A percentile compares a stretch with the other conserved stretches of the same genome.
Evolutionary conservation across 2,797 vertebrate species (phyloP).

Genomic region (Picus viridis): DNA sequence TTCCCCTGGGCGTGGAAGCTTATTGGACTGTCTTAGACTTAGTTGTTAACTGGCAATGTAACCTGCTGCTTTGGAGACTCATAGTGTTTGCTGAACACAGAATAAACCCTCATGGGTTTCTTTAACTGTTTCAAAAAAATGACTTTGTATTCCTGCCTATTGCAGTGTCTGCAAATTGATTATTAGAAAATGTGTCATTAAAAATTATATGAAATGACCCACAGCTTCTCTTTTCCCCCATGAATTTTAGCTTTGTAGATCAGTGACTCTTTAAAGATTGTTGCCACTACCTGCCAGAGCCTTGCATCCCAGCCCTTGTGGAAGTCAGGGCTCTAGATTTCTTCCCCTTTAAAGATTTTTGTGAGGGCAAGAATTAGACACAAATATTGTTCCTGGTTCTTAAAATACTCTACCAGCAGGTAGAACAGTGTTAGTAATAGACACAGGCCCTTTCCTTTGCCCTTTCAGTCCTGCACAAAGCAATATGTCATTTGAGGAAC

Average conservation of each 20-base stretch:
- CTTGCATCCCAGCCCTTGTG: neutral
- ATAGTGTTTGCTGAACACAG: neutral
- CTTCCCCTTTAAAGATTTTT: neutral
- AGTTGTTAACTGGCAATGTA: neutral
- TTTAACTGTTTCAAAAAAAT: neutral
- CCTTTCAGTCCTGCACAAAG: neutral
- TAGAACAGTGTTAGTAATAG: neutral
- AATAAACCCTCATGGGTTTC: neutral
- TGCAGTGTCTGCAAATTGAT: neutral
- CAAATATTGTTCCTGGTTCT: neutral
- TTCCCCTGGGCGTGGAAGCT: neutral
- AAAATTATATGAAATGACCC: neutral
- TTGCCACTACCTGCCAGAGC: neutral
- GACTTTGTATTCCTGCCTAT: neutral
- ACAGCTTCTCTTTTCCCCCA: neutral
- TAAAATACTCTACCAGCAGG: neutral
- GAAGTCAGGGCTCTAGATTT: neutral
- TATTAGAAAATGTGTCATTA: neutral
- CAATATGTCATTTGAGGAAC: too few relatives aligned
- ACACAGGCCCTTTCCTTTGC: neutral
- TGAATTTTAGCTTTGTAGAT: neutral
- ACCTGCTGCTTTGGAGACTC: neutral
- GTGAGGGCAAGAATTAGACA: neutral
- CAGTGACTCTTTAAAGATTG: neutral
- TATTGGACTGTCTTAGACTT: neutral